Percentiles rank a stretch among this genome's conserved stretches.
Evolutionary conservation across 2,888 invertebrate species (phyloP).

Genomic region (Pinctada fucata): DNA sequence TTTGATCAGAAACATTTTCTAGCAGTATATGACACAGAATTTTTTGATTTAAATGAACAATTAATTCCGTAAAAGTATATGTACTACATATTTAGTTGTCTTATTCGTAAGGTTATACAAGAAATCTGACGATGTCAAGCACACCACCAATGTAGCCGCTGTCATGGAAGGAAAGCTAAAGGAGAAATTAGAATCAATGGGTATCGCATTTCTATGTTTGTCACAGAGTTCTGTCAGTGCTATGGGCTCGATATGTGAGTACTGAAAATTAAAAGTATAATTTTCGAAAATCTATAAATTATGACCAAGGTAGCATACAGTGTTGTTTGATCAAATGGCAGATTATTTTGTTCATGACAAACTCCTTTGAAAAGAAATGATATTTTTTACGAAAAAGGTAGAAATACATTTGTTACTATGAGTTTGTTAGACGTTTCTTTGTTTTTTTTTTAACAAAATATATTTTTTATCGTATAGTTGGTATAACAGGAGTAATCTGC

Average conservation of each 20-base stretch:
- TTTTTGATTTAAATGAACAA: too few species aligned
- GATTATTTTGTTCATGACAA: too few species aligned
- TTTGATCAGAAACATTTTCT: too few species aligned
- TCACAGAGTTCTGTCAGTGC: slow-evolving; percentile 50
- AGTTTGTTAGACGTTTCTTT: not conserved
- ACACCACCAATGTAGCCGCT: slow-evolving; percentile 54
- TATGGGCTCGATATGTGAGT: slow-evolving; percentile 48
- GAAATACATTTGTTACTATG: not conserved
- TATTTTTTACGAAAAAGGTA: not conserved
- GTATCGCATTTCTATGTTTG: slow-evolving; percentile 66
- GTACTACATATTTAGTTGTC: too few species aligned
- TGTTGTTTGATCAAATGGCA: too few species aligned
- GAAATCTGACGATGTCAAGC: not conserved
- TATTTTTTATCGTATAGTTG: slow-evolving; percentile 54
- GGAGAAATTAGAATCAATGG: slow-evolving; percentile 70
- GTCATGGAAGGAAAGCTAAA: slow-evolving; percentile 72
- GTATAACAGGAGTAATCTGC: slow-evolving; percentile 60
- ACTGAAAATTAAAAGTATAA: not conserved
- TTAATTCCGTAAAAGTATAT: too few species aligned
- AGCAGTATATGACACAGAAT: too few species aligned
- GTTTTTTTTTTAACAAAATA: not conserved
- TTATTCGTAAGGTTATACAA: slow-evolving; percentile 12
- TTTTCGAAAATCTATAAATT: too few species aligned
- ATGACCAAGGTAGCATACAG: too few species aligned
- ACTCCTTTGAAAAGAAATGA: too few species aligned